phyloP scores from a whole-genome alignment of 2,888 invertebrate species.

The Apoda limacodes region DNA sequence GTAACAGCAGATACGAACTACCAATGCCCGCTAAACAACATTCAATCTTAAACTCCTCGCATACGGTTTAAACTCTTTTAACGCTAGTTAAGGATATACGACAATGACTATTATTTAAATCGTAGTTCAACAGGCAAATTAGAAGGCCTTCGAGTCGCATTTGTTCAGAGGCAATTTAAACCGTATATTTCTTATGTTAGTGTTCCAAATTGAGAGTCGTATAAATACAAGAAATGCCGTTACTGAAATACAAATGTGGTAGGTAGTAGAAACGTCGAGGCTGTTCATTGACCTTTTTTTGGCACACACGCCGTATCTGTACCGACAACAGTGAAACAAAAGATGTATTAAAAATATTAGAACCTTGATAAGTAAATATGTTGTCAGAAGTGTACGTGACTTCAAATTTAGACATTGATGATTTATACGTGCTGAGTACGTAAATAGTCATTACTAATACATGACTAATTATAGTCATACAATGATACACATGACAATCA shows the following conservation, averaged over 20 bases:
- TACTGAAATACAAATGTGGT: conserved; percentile 31
- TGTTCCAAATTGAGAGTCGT: conserved; percentile 28
- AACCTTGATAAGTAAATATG: conserved; percentile 45
- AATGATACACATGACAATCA: too few relatives aligned
- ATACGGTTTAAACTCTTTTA: conserved; percentile 29
- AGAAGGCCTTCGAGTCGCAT: conserved; percentile 39
- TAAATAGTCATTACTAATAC: too few relatives aligned
- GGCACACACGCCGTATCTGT: conserved; percentile 43
- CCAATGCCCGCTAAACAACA: conserved; percentile 18
- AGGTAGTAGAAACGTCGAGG: conserved; percentile 66
- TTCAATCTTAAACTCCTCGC: conserved; percentile 30
- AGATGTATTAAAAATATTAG: conserved; percentile 51
- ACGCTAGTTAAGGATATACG: conserved; percentile 34
- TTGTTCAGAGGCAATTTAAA: conserved; percentile 30
- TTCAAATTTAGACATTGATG: too few relatives aligned
- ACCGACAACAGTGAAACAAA: conserved; percentile 46
- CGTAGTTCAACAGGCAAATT: conserved; percentile 33
- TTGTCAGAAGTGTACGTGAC: too few relatives aligned
- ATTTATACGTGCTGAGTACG: too few relatives aligned
- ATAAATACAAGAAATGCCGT: conserved; percentile 29
- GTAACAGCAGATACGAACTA: too few relatives aligned
- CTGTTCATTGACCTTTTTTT: conserved; percentile 68
- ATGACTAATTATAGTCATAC: too few relatives aligned
- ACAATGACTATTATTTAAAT: conserved; percentile 30
- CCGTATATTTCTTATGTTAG: conserved; percentile 36